Evolutionary conservation across 1,140 invertebrate species (phyloP).

Genomic region (Eueides isabella): DNA sequence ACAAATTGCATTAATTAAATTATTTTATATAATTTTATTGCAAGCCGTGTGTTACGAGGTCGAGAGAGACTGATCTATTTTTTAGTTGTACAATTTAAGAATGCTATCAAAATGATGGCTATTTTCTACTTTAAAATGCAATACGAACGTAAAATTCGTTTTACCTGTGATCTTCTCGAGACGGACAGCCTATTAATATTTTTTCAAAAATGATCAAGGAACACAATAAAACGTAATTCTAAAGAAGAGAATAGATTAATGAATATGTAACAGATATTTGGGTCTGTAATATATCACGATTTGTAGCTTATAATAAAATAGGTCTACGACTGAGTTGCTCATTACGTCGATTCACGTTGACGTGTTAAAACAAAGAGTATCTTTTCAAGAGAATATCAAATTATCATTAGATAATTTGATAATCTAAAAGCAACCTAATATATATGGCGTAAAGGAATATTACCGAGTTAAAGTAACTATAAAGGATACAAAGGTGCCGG

Average conservation of each 20-base stretch:
- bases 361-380: slow-evolving; percentile 60
- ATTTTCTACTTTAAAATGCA: not conserved
- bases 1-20: not conserved
- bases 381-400: no score
- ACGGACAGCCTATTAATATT: not conserved
- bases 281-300: slow-evolving; percentile 50
- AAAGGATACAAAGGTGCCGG: slow-evolving; percentile 52
- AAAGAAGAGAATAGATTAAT: slow-evolving; percentile 51
- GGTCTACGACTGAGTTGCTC: slow-evolving; percentile 40
- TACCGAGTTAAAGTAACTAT: not conserved
- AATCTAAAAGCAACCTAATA: slow-evolving; percentile 7
- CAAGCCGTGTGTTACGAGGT: not conserved
- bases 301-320: slow-evolving; percentile 30
- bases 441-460: not conserved
- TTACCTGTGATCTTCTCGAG: not conserved
- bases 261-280: slow-evolving; percentile 26
- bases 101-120: not conserved
- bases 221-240: slow-evolving; percentile 27
- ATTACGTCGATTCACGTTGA: slow-evolving; percentile 57
- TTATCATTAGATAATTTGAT: not conserved
- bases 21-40: slow-evolving; percentile 7
- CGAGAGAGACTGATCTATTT: not conserved
- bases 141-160: not conserved
- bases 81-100: not conserved
- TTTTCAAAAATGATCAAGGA: not conserved